Evolutionary conservation across 2,797 vertebrate genomes (phyloP), one percentile per base, ranked within the genome.

Genomic region (Rhyacichthys aspro): DNA sequence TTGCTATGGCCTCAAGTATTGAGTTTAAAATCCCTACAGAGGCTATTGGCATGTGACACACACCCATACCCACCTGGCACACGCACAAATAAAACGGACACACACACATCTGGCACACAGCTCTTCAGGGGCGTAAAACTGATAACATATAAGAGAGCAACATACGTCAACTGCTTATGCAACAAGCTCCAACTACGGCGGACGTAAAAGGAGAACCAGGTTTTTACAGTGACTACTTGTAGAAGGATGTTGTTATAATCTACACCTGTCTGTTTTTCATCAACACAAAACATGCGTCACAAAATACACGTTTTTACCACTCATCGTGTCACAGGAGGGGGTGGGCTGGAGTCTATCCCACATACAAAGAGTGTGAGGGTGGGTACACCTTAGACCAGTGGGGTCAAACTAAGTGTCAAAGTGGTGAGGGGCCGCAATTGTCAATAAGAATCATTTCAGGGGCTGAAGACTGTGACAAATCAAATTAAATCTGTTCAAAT

Each of bases 121-220:
- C 41, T 62, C 60, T 62, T 60, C 2, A 38, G 37, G 11, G 39
- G 46, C 62, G 37, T 69, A 46, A 58, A 23, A 36, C 58, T 60
- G 45, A 59, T 62, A 41, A 16, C 61, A 46, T 75, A 72, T 72
- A 34, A 46, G 42, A 32, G 16, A 6, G 14, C 10, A 37, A 56
- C 59, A 43, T 37, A 73, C n/a, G n/a, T n/a, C n/a, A n/a, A n/a
- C n/a, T 11, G 41, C 61, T 86, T 76, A 62, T 17, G 56, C 55
- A 84, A 82, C 1, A 14, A 14, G 14, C 34, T 69, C 9, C 4
- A 50, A 0, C 45, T 28, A 47, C n/a, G 47, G 44, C 47, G 59
- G 43, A 70, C 23, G 23, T 76, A 60, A 70, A 62, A 65, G 57
- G 55, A 66, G 17, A 70, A 67, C 43, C 54, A 74, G 59, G 75